Conservation (phyloP, 2,797 vertebrate genomes). For the Anas bahamensis region DNA sequence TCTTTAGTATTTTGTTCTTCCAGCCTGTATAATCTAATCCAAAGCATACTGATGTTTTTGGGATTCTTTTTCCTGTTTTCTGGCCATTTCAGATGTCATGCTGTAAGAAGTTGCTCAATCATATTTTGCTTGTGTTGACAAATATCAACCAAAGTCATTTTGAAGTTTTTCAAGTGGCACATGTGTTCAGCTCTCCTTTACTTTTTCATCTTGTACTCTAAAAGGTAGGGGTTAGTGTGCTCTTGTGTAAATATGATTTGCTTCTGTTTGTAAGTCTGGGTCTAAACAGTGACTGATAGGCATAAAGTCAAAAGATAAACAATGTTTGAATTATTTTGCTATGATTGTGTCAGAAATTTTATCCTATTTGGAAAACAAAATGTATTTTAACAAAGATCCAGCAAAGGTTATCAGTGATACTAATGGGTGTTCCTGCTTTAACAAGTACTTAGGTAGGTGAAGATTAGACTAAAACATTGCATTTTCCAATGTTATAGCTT, state of each 20-base stretch:
- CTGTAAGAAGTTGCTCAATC: not conserved
- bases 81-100: not conserved
- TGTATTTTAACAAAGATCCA: not conserved
- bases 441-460: not conserved
- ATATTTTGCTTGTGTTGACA: not conserved
- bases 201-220: not conserved
- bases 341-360: not conserved
- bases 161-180: not conserved
- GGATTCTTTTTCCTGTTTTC: not conserved
- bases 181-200: not conserved
- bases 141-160: not conserved
- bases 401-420: not conserved
- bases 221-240: not conserved
- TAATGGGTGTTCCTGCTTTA: not conserved
- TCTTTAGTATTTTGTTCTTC: not conserved
- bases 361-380: not conserved
- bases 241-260: not conserved
- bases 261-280: not conserved
- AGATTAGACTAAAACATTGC: not conserved
- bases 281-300: not conserved
- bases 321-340: not conserved
- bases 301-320: not conserved
- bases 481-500: not conserved
- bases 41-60: not conserved
- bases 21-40: not conserved